phyloP scores from a whole-genome alignment of 2,797 vertebrate species.

The Xiphorhynchus erythropygius region DNA sequence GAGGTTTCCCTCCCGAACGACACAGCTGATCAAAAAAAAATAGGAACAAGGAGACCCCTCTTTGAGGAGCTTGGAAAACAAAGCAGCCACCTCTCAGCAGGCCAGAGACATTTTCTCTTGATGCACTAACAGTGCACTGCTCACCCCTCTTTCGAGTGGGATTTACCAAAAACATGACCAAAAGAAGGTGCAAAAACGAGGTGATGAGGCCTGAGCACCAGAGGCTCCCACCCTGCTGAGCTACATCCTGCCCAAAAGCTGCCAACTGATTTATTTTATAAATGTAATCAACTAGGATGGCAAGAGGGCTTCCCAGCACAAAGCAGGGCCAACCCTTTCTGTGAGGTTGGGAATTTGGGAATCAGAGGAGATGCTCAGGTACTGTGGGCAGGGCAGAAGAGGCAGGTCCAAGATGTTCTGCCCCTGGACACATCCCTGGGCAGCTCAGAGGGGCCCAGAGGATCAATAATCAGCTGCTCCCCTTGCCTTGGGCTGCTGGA shows the following conservation, averaged over 20 bases:
- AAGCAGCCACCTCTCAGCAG: neutral
- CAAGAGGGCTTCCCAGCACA: neutral
- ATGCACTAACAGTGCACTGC: neutral
- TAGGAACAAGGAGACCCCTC: neutral
- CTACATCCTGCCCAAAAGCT: neutral
- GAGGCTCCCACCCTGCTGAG: neutral
- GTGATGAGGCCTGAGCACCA: fast-evolving
- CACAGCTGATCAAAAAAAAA: neutral
- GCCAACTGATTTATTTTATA: fast-evolving
- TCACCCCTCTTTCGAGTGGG: neutral
- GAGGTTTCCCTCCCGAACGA: neutral
- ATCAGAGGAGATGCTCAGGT: neutral
- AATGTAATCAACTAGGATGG: fast-evolving
- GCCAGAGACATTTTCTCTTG: neutral
- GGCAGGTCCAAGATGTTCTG: neutral
- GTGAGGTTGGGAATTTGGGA: neutral
- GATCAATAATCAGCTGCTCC: fast-evolving
- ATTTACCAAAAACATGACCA: neutral
- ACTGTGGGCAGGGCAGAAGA: neutral
- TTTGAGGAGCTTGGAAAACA: neutral
- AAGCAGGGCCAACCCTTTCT: fast-evolving
- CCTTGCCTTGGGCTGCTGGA: neutral
- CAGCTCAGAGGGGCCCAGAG: neutral
- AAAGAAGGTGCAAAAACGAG: neutral
- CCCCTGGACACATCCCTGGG: neutral